Conservation (phyloP, 1,140 invertebrate genomes). For the Elysia chlorotica region DNA sequence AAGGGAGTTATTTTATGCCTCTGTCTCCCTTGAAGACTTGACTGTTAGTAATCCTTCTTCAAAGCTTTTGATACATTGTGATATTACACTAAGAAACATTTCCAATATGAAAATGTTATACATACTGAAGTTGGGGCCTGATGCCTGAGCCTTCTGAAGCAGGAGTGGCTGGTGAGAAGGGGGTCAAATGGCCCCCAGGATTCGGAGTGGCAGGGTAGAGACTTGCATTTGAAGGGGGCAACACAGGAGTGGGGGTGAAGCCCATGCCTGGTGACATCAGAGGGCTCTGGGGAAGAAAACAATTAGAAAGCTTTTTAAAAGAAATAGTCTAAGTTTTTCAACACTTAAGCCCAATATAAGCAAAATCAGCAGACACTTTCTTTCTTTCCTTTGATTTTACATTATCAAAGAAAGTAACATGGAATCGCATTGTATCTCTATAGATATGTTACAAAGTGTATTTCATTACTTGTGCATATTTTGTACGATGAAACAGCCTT, state of each 20-base stretch:
- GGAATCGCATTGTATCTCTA: neutral
- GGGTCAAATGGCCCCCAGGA: slow-evolving; percentile 63
- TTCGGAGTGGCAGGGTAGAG: slow-evolving; percentile 46
- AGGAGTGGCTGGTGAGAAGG: slow-evolving; percentile 93
- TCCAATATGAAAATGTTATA: neutral
- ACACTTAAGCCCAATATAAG: neutral
- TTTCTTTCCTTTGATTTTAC: neutral
- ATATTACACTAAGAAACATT: too few species aligned
- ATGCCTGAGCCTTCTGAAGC: slow-evolving; percentile 92
- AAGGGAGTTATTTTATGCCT: too few species aligned
- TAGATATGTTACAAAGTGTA: neutral
- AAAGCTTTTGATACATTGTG: too few species aligned
- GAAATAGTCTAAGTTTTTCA: neutral
- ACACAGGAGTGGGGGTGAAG: slow-evolving; percentile 51
- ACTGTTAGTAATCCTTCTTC: too few species aligned
- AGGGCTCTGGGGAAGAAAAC: slow-evolving; percentile 43
- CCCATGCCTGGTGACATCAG: slow-evolving; percentile 48
- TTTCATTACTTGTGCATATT: neutral
- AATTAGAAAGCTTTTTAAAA: neutral
- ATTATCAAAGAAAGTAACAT: neutral
- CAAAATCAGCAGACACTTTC: neutral
- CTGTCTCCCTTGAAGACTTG: too few species aligned
- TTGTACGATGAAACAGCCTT: too few species aligned
- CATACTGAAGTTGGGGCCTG: slow-evolving; percentile 90
- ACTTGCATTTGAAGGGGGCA: slow-evolving; percentile 52